Conservation (phyloP, 2,797 vertebrate species). For the Coendou prehensilis region DNA sequence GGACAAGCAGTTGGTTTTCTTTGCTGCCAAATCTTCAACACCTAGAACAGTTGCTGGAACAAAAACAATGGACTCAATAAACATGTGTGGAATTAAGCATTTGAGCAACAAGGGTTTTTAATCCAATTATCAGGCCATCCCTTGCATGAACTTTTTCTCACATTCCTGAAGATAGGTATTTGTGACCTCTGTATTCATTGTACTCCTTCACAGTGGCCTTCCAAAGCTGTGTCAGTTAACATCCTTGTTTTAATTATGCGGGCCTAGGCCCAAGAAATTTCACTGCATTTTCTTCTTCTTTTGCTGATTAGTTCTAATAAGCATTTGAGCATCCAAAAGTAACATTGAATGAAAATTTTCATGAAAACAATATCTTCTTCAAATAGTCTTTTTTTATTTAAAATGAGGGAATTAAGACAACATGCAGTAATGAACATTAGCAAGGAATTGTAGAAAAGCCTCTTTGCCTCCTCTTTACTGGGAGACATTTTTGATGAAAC, state of each 20-base stretch:
- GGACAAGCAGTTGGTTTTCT: neutral
- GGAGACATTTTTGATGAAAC: neutral
- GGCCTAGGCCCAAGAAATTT: neutral
- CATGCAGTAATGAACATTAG: neutral
- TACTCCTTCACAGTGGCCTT: neutral
- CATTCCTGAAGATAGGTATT: neutral
- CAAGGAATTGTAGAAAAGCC: neutral
- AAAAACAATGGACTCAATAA: neutral
- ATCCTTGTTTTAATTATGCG: neutral
- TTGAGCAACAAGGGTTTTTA: neutral
- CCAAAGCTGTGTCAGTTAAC: neutral
- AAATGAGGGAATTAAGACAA: neutral
- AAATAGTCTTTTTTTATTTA: neutral
- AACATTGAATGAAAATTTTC: neutral
- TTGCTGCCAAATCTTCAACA: neutral
- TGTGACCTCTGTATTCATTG: neutral
- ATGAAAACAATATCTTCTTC: neutral
- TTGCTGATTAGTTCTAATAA: neutral
- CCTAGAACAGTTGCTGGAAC: neutral
- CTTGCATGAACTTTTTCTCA: neutral
- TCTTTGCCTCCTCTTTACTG: neutral
- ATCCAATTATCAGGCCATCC: neutral
- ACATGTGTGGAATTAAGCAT: neutral
- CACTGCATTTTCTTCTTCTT: neutral
- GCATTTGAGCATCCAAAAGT: neutral